Percentiles rank a stretch among this genome's conserved stretches.
Conservation (phyloP, 2,888 invertebrate genomes). For the Microdon myrmicae region DNA sequence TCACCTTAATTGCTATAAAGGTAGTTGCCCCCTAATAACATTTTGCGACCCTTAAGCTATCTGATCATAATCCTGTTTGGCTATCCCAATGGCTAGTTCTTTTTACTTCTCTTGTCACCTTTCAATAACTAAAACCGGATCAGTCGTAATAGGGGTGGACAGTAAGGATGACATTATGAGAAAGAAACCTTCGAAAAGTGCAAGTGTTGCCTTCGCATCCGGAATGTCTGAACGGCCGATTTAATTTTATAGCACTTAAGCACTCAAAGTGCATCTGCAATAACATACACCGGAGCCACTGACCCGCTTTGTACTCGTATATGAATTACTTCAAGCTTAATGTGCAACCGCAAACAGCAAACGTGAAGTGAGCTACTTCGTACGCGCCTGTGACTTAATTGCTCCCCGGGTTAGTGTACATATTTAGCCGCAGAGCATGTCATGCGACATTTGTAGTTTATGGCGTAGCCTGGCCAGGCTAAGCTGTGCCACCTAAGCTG, state of each 20-base stretch:
- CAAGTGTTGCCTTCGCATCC: too few species aligned
- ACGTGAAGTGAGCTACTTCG: too few species aligned
- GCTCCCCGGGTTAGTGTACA: conserved; percentile 36
- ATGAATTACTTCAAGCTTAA: too few species aligned
- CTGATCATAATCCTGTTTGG: conserved; percentile 28
- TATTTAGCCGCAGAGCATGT: conserved; percentile 36
- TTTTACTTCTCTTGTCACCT: conserved; percentile 17
- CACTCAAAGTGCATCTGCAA: too few species aligned
- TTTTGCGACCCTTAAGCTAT: conserved; percentile 31
- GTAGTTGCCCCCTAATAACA: conserved; percentile 17
- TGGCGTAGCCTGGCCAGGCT: too few species aligned
- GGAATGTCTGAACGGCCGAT: too few species aligned
- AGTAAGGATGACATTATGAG: conserved; percentile 16
- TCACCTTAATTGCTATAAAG: conserved; percentile 44
- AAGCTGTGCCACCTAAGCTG: conserved; percentile 10
- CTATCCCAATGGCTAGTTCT: neutral
- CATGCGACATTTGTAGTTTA: conserved; percentile 47
- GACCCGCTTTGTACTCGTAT: too few species aligned
- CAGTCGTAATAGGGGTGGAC: conserved; percentile 1
- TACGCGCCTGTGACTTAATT: conserved; percentile 51
- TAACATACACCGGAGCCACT: too few species aligned
- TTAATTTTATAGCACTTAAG: too few species aligned
- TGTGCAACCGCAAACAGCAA: too few species aligned
- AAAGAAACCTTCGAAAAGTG: neutral
- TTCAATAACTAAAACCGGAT: neutral